These are phyloP conservation scores for Setophaga coronata DNA, from an alignment of 2,113 vertebrate species.

Conservation along the genomic window DNA sequence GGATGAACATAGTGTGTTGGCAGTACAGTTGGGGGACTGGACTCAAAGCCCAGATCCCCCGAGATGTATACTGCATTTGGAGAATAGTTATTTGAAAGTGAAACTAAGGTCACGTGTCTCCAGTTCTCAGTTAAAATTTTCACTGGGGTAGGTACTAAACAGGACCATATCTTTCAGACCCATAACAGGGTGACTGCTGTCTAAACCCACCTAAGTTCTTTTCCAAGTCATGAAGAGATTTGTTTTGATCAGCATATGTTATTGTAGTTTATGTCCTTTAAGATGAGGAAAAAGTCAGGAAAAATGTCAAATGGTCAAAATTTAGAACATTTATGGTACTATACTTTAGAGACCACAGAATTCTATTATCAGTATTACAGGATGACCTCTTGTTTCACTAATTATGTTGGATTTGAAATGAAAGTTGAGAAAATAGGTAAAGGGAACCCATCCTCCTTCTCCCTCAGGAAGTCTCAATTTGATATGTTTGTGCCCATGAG, in stretches of 20 bases:
- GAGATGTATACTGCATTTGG: neutral
- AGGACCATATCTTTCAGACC: neutral
- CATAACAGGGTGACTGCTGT: neutral
- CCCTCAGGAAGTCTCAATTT: neutral
- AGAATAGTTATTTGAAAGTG: neutral
- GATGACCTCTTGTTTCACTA: neutral
- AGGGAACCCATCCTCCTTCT: neutral
- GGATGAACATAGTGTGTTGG: neutral
- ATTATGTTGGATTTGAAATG: neutral
- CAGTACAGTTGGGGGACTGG: fast-evolving
- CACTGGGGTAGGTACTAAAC: neutral
- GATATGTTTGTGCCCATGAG: neutral
- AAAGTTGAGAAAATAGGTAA: neutral
- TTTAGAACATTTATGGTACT: neutral
- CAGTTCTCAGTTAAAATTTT: neutral
- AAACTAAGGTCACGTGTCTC: neutral
- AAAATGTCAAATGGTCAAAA: neutral
- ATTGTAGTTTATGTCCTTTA: neutral
- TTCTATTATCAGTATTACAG: neutral
- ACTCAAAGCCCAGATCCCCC: neutral
- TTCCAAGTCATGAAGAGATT: neutral
- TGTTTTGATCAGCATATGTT: neutral
- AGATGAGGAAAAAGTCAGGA: neutral
- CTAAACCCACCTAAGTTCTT: neutral
- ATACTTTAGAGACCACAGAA: neutral